Evolutionary conservation across 2,888 invertebrate genomes (phyloP).

Genomic region (Acronicta alni): DNA sequence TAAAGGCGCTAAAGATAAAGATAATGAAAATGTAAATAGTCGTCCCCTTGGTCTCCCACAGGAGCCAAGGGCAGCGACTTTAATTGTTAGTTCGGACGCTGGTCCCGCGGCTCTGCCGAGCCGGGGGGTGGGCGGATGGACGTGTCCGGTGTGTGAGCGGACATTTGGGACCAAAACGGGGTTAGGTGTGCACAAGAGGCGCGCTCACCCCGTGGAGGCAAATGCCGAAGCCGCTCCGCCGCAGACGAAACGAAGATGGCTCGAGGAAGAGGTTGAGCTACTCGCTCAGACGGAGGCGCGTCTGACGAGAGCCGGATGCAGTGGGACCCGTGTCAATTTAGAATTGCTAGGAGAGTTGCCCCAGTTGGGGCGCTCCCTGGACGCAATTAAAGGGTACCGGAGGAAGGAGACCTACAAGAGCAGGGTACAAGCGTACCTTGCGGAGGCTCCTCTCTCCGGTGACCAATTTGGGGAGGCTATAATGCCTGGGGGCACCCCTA

Average conservation of each 20-base stretch:
- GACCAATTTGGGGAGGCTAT: neutral
- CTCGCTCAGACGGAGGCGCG: no score
- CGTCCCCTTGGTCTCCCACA: slow-evolving; percentile 20
- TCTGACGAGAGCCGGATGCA: no score
- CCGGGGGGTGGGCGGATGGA: neutral
- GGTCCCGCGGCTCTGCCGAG: slow-evolving; percentile 12
- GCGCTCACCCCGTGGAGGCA: no score
- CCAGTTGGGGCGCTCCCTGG: slow-evolving; percentile 5
- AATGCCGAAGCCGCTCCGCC: no score
- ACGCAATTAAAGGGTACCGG: slow-evolving; percentile 1
- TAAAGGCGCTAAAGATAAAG: rapidly evolving
- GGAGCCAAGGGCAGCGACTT: slow-evolving; percentile 13
- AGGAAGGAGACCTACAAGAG: slow-evolving; percentile 10
- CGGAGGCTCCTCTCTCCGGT: neutral
- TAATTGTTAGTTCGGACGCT: neutral
- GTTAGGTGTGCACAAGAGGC: slow-evolving; percentile 12
- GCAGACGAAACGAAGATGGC: no score
- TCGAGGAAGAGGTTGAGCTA: no score
- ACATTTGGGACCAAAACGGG: slow-evolving; percentile 5
- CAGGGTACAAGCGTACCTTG: slow-evolving; percentile 22
- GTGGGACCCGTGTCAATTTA: rapidly evolving
- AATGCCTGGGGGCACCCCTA: neutral
- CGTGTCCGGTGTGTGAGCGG: slow-evolving; percentile 6
- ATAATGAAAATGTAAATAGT: neutral
- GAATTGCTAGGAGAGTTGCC: neutral